Base-by-base conservation (phyloP, 2,113 vertebrate genomes). In the Saimiri boliviensis region DNA sequence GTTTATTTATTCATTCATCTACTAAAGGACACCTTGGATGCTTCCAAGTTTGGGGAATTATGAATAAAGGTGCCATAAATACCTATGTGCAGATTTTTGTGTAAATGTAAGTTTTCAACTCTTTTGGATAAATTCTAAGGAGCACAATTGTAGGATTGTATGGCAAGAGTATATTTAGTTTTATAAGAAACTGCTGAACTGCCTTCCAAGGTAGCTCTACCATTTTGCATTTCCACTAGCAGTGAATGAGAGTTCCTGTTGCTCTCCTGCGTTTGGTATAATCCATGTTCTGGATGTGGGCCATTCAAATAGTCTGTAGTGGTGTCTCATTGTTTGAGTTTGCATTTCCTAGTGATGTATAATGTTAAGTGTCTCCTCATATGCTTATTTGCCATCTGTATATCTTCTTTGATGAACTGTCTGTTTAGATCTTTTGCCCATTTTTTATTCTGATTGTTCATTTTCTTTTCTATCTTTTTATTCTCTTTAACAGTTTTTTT, bases 401-500 rank as follows among this genome's bases (percentile, higher is more conserved):
- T 74, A 40, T 89, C 86, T 88, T 89, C 77, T 92, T 68, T 66
- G 35, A 8, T 93, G 77, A 85, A n/a, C 58, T 96, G 47, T 95
- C 66, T 40, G 40, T 70, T 71, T 71, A 83, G 52, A 10, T 89
- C 89, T 84, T 89, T 66, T 60, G 68, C 40, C 58, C 86, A n/a
- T 82, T 89, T 95, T 96, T 82, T 42, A 58, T 79, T 86, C 3
- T 12, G 23, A 1, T 79, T 32, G 13, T 37, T 96, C 71, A 13
- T 92, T 91, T 96, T 91, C 82, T 82, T 86, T 90, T 45, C 60
- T 79, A 21, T 52, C 45, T 76, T 95, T 90, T 94, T 88, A 58
- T 92, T 97, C 83, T 79, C 95, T 96, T 97, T 95, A 86, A 94
- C 17, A n/a, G 23, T 97, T 95, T 96, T 71, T 71, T n/a, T 94